Evolutionary conservation across 2,888 invertebrate genomes (phyloP).

Genomic region (Trichacis sp.): DNA sequence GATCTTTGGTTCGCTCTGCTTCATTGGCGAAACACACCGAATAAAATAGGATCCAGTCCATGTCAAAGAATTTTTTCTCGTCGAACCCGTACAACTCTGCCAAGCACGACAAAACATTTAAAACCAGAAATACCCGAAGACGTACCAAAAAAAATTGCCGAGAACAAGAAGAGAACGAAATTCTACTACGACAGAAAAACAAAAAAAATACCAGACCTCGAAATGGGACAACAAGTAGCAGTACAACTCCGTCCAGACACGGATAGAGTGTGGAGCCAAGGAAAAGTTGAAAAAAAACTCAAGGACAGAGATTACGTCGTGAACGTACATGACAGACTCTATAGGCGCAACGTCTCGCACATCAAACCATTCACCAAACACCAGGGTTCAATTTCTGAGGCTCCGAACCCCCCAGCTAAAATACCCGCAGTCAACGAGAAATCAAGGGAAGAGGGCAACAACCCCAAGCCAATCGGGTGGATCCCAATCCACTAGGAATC

Average conservation of each 20-base stretch:
- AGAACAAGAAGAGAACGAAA: slow-evolving; percentile 3
- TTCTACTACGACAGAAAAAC: slow-evolving; percentile 16
- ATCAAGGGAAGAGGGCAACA: too few relatives aligned
- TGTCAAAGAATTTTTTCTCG: slow-evolving; percentile 19
- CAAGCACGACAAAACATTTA: slow-evolving; percentile 5
- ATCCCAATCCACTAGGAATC: too few relatives aligned
- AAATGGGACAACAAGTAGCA: slow-evolving; percentile 3
- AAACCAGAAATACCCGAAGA: neutral
- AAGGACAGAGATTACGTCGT: neutral
- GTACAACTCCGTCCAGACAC: neutral
- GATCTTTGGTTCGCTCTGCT: slow-evolving; percentile 33
- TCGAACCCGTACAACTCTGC: slow-evolving; percentile 8
- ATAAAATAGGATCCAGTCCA: slow-evolving; percentile 25
- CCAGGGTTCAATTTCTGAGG: too few relatives aligned
- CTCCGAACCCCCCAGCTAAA: too few relatives aligned
- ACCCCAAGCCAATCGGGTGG: too few relatives aligned
- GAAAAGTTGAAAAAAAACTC: neutral
- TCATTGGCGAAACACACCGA: slow-evolving; percentile 39
- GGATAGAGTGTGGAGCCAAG: neutral
- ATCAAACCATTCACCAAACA: neutral
- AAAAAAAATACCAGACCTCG: slow-evolving; percentile 6
- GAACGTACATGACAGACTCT: neutral
- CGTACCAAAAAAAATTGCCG: neutral
- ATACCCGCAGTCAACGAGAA: too few relatives aligned
- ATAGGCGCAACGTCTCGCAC: neutral